phyloP scores from a whole-genome alignment of 2,113 vertebrate genomes.

The Leucosticte australis region DNA sequence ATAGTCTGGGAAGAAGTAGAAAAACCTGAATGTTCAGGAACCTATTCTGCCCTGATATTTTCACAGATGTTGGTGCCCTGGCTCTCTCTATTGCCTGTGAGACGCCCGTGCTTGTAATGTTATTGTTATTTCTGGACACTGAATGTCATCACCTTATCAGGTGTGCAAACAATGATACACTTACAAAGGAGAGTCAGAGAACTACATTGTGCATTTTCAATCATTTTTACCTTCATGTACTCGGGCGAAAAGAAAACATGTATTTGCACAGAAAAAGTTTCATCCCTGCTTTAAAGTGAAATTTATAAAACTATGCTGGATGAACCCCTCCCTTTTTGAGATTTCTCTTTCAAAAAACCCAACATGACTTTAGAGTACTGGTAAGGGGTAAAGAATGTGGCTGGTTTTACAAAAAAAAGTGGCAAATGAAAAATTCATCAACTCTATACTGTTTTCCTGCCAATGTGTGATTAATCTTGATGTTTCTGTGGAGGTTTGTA shows the following conservation, averaged over 20 bases:
- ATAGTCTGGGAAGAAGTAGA: background rate
- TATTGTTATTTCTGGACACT: background rate
- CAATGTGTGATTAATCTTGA: background rate
- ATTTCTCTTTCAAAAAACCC: background rate
- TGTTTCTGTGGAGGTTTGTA: background rate
- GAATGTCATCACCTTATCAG: background rate
- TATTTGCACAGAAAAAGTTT: background rate
- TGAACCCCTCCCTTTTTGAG: background rate
- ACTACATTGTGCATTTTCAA: background rate
- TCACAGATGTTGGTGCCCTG: background rate
- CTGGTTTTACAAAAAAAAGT: background rate
- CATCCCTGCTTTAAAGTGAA: background rate
- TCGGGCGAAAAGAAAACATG: background rate
- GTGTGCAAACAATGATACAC: background rate
- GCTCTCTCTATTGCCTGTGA: background rate
- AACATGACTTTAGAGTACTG: background rate
- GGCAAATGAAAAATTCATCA: background rate
- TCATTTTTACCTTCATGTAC: background rate
- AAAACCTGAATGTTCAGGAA: background rate
- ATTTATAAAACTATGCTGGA: background rate
- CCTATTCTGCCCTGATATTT: background rate
- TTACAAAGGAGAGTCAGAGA: background rate
- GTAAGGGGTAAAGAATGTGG: background rate
- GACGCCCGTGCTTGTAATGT: background rate
- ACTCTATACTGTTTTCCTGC: background rate